phyloP scores from a whole-genome alignment of 2,888 invertebrate genomes.

The Caenorhabditis drosophilae region DNA sequence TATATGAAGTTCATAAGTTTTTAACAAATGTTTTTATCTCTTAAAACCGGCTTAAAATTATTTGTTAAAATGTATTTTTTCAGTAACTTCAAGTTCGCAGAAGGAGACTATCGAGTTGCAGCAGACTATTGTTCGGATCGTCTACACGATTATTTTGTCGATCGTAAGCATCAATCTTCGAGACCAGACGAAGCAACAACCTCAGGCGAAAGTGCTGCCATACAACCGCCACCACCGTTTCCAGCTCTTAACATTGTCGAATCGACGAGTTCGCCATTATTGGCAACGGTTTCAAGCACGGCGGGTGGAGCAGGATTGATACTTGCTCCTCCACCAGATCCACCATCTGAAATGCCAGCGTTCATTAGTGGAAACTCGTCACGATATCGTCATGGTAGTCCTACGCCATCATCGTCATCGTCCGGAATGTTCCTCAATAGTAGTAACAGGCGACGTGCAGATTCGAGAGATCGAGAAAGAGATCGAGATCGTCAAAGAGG shows the following conservation, averaged over 20 bases:
- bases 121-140: constrained; percentile 21
- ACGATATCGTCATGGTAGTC: not conserved
- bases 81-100: constrained; percentile 11
- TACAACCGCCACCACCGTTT: constrained; percentile 5
- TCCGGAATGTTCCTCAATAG: not conserved
- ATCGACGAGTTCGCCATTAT: no score
- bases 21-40: no score
- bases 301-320: not conserved
- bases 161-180: constrained; percentile 10
- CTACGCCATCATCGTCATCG: not conserved
- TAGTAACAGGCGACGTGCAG: not conserved
- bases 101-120: constrained; percentile 7
- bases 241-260: not conserved
- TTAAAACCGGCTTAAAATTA: no score
- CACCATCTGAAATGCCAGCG: constrained; percentile 5
- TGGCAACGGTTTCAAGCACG: not conserved
- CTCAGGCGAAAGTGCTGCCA: not conserved
- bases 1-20: no score
- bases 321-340: constrained; percentile 7
- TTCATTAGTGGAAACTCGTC: not conserved
- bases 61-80: constrained; percentile 10
- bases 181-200: not conserved
- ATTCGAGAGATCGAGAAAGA: not conserved
- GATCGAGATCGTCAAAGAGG: not conserved
- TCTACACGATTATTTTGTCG: constrained; percentile 15